These are phyloP conservation scores for Scalopus aquaticus DNA, from an alignment of 2,113 vertebrate species.

Conservation along the genomic window DNA sequence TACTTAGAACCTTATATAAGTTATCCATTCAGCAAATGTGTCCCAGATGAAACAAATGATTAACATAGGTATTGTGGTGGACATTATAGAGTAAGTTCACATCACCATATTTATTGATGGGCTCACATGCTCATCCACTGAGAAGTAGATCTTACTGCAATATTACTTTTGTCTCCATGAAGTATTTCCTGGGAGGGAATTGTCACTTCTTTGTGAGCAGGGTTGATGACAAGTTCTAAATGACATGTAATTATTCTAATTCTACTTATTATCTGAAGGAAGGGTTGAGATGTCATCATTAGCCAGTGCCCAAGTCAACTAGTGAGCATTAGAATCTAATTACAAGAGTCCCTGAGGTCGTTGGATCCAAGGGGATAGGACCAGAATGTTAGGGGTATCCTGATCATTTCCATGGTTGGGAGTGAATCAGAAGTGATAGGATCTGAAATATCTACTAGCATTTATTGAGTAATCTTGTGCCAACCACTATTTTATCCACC, in stretches of 20 bases:
- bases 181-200: constrained; percentile 12
- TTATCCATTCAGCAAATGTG: neutral
- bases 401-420: constrained; percentile 15
- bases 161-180: constrained; percentile 32
- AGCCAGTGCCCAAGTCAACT: neutral
- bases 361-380: neutral
- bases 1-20: constrained; percentile 35
- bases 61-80: neutral
- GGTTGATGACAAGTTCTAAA: neutral
- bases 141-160: constrained; percentile 29
- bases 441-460: neutral
- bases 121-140: neutral
- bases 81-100: neutral
- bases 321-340: constrained; percentile 26
- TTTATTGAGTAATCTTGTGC: neutral
- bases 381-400: constrained; percentile 5
- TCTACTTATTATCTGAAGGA: neutral
- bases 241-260: neutral
- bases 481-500: neutral
- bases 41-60: constrained; percentile 25
- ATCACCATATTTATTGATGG: neutral
- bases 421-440: constrained; percentile 45
- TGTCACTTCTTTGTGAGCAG: constrained; percentile 14
- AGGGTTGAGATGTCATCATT: neutral
- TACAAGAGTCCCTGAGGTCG: neutral